Conservation (phyloP, 2,888 invertebrate species). For the Agriopis marginaria region DNA sequence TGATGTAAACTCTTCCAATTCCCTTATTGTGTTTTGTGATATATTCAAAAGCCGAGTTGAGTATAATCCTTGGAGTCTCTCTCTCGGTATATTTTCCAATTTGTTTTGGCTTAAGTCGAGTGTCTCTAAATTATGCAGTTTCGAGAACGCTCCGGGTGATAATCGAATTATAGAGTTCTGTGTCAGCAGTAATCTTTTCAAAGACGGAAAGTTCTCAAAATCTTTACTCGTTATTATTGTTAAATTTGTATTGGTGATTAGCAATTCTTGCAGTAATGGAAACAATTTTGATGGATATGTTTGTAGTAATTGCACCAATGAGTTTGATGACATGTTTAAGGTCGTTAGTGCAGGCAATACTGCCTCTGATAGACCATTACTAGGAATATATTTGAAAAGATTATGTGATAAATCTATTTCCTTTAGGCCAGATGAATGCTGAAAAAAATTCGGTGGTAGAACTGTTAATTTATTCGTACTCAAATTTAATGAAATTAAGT, state of each 20-base stretch:
- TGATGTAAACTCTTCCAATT: constrained; percentile 92
- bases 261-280: constrained; percentile 92
- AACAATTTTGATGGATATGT: constrained; percentile 90
- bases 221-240: constrained; percentile 94
- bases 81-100: constrained; percentile 93
- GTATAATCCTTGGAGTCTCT: constrained; percentile 92
- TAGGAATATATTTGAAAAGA: constrained; percentile 92
- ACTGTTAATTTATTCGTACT: constrained; percentile 91
- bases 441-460: constrained; percentile 93
- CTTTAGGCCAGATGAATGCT: constrained; percentile 89
- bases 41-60: constrained; percentile 92
- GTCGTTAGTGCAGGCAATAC: constrained; percentile 90
- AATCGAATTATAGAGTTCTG: constrained; percentile 92
- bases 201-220: constrained; percentile 93
- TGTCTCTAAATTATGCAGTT: constrained; percentile 90
- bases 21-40: constrained; percentile 93
- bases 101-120: constrained; percentile 94
- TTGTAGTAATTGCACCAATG: constrained; percentile 91
- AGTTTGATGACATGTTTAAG: constrained; percentile 94
- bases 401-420: constrained; percentile 93
- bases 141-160: constrained; percentile 94
- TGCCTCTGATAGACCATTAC: constrained; percentile 90
- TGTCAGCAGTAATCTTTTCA: constrained; percentile 91
- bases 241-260: constrained; percentile 92
- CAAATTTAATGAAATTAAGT: constrained; percentile 90